Evolutionary conservation across 2,113 vertebrate genomes (phyloP).

Genomic region (Rutilus rutilus): DNA sequence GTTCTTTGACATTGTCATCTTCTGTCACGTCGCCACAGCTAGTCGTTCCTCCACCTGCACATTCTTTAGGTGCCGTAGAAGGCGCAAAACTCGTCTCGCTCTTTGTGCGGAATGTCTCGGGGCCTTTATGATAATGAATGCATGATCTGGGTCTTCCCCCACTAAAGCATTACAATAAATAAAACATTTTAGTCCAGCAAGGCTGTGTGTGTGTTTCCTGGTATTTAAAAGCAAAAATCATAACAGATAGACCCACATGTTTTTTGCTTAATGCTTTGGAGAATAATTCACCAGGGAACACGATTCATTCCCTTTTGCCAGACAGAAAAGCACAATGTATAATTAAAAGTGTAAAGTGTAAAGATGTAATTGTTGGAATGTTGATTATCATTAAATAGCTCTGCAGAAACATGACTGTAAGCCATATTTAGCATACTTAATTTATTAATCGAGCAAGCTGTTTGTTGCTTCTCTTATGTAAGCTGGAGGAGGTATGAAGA

Average conservation of each 20-base stretch:
- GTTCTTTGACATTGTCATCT: constrained; percentile 81
- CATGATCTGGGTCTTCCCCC: constrained; percentile 69
- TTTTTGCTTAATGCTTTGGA: constrained; percentile 75
- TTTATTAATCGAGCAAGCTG: constrained; percentile 81
- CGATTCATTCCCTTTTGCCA: constrained; percentile 64
- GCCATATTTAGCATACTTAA: constrained; percentile 77
- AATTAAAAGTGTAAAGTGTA: constrained; percentile 79
- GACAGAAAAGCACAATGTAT: constrained; percentile 70
- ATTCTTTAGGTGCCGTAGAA: constrained; percentile 46
- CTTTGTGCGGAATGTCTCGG: constrained; percentile 76
- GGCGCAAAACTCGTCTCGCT: constrained; percentile 57
- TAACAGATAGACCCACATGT: constrained; percentile 59
- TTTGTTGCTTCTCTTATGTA: constrained; percentile 72
- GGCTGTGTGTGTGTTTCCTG: constrained; percentile 61
- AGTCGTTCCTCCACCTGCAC: constrained; percentile 52
- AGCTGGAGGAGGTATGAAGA: constrained; percentile 54
- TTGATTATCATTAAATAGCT: constrained; percentile 80
- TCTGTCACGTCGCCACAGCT: constrained; percentile 68
- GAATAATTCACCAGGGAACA: constrained; percentile 77
- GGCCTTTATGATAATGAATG: constrained; percentile 82
- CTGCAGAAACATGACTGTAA: constrained; percentile 80
- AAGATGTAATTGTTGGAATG: constrained; percentile 76
- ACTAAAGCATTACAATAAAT: constrained; percentile 80
- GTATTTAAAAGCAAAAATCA: constrained; percentile 62
- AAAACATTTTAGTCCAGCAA: constrained; percentile 77